phyloP scores from a whole-genome alignment of 2,113 vertebrate species.

The Corythaeola cristata region DNA sequence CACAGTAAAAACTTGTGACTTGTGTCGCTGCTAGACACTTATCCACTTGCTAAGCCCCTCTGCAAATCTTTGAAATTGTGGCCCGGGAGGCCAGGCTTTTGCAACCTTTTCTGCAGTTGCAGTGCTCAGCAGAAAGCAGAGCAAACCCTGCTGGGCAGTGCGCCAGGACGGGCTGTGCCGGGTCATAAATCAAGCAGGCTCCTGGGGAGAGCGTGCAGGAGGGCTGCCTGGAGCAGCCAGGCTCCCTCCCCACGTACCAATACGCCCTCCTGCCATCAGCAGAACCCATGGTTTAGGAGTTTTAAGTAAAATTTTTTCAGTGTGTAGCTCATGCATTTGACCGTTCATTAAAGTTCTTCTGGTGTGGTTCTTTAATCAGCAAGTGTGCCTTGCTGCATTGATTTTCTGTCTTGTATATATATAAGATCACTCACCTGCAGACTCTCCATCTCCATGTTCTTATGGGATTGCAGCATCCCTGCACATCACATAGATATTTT shows the following conservation, averaged over 20 bases:
- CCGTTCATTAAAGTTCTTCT: neutral
- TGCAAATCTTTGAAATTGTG: neutral
- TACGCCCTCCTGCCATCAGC: neutral
- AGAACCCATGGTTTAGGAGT: neutral
- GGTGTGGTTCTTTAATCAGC: neutral
- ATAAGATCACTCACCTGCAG: neutral
- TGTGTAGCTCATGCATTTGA: neutral
- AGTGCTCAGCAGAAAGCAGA: neutral
- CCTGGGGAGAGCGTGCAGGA: neutral
- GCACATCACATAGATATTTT: neutral
- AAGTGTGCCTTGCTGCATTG: neutral
- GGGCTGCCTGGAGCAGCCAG: neutral
- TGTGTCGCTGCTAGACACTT: no score
- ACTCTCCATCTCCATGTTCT: neutral
- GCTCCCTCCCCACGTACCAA: rapidly evolving
- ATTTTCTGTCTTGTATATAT: neutral
- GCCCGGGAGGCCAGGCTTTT: neutral
- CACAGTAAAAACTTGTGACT: neutral
- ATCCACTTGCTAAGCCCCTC: neutral
- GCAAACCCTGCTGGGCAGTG: neutral
- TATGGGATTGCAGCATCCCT: neutral
- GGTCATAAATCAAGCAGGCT: neutral
- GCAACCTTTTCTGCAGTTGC: neutral
- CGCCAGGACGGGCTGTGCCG: rapidly evolving
- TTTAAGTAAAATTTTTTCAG: neutral